Evolutionary conservation across 2,113 vertebrate species (phyloP).

Genomic region (Tyto alba): DNA sequence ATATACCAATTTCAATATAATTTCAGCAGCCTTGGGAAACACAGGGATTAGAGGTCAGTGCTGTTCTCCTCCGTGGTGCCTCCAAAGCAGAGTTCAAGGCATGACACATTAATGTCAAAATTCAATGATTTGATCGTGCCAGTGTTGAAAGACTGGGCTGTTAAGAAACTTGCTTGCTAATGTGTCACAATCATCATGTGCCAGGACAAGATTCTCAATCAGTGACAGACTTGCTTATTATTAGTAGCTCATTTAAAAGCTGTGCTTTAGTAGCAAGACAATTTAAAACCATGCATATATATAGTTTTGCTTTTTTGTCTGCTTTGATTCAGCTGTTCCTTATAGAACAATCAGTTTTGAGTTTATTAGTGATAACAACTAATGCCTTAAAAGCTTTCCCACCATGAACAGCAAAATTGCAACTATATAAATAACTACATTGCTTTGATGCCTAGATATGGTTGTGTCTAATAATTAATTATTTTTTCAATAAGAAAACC

Average conservation of each 20-base stretch:
- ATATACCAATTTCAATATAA: background rate
- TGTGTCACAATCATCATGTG: fast-evolving
- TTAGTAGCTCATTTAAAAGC: background rate
- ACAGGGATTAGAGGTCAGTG: background rate
- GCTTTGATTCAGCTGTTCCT: background rate
- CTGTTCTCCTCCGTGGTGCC: background rate
- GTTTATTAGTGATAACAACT: background rate
- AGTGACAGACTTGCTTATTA: background rate
- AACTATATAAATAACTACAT: background rate
- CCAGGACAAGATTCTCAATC: background rate
- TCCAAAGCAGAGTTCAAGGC: background rate
- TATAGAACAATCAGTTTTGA: background rate
- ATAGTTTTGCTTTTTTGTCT: background rate
- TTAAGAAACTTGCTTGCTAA: background rate
- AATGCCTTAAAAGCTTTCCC: background rate
- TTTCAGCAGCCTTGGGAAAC: background rate
- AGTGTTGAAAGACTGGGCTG: background rate
- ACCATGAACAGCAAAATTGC: background rate
- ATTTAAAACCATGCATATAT: background rate
- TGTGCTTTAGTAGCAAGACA: background rate
- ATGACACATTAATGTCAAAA: background rate
- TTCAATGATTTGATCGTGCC: background rate
- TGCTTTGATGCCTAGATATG: background rate
- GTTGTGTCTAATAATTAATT: background rate
- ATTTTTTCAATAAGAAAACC: background rate